Evolutionary conservation across 2,888 invertebrate species (phyloP).

Genomic region (Plagodis dolabraria): DNA sequence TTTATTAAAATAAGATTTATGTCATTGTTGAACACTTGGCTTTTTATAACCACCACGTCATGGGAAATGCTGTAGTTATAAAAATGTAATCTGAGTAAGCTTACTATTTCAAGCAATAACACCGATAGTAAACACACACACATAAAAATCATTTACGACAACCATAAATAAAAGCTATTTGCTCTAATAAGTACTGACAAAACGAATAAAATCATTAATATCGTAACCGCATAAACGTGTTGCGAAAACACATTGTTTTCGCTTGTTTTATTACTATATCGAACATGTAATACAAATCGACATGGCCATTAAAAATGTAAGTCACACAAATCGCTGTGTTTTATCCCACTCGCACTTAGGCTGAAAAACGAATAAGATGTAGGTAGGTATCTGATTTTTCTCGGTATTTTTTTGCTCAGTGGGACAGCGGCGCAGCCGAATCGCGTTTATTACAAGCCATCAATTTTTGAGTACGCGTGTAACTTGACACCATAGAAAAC

Average conservation of each 20-base stretch:
- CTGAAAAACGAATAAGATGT: conserved; percentile 8
- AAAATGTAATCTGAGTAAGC: conserved; percentile 24
- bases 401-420: conserved; percentile 45
- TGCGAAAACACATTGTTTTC: conserved; percentile 51
- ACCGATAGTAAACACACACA: conserved; percentile 19
- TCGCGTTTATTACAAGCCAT: conserved; percentile 78
- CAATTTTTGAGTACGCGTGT: conserved; percentile 77
- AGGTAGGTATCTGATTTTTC: not conserved
- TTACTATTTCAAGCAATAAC: conserved; percentile 23
- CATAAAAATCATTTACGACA: conserved; percentile 22
- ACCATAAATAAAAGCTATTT: conserved; percentile 26
- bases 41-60: conserved; percentile 14
- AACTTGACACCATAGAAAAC: conserved; percentile 71
- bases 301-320: conserved; percentile 62
- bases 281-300: conserved; percentile 65
- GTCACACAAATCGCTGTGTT: conserved; percentile 49
- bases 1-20: conserved; percentile 22
- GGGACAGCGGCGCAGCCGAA: conserved; percentile 68
- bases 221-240: conserved; percentile 26
- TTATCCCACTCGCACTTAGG: conserved; percentile 47
- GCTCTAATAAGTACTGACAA: conserved; percentile 29
- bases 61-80: conserved; percentile 20
- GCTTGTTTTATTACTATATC: conserved; percentile 59
- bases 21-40: conserved; percentile 9
- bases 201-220: conserved; percentile 27